Conservation (phyloP, 2,113 vertebrate species). For the Parus major region DNA sequence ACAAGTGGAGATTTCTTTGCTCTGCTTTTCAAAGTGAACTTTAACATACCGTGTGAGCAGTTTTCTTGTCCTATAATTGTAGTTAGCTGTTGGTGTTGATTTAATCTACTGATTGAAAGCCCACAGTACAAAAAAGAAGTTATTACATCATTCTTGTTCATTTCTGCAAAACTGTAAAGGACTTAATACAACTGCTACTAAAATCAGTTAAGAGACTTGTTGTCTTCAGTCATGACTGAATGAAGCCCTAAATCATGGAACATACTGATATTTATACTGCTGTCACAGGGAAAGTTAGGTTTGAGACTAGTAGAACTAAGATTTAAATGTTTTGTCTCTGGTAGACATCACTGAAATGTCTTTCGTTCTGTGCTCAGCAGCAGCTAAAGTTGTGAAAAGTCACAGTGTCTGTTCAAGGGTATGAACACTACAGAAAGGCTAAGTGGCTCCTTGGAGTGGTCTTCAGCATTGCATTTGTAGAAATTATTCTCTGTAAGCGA, state of each 20-base stretch:
- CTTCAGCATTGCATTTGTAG: not conserved
- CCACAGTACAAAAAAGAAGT: not conserved
- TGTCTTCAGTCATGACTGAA: not conserved
- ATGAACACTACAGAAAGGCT: not conserved
- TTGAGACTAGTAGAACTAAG: not conserved
- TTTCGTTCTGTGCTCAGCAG: not conserved
- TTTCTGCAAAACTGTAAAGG: not conserved
- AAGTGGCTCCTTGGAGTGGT: not conserved
- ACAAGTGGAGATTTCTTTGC: not conserved
- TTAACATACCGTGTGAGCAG: not conserved
- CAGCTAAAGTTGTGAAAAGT: not conserved
- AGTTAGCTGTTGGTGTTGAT: not conserved
- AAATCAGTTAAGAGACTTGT: not conserved
- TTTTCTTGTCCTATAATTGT: not conserved
- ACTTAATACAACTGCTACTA: not conserved
- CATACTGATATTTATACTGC: not conserved
- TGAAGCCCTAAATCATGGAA: not conserved
- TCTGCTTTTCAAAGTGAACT: not conserved
- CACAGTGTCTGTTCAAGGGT: not conserved
- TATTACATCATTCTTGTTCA: not conserved
- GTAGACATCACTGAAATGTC: not conserved
- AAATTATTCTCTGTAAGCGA: not conserved
- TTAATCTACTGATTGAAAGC: not conserved
- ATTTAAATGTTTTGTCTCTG: not conserved
- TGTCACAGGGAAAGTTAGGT: not conserved